Percentiles rank a stretch among this genome's conserved stretches.
Conservation (phyloP, 2,888 invertebrate genomes). For the Nudaria mundana region DNA sequence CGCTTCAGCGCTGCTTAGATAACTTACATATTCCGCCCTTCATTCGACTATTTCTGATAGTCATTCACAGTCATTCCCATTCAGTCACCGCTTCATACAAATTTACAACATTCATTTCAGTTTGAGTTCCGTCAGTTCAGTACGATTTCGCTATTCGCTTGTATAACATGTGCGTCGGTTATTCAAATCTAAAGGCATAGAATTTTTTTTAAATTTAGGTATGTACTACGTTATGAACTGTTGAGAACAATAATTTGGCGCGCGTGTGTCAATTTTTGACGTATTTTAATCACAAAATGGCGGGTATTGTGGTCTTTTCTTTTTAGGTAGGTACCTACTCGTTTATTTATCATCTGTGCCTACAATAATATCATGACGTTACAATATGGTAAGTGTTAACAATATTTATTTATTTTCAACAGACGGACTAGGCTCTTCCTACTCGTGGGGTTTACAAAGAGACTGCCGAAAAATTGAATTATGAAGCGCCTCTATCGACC, state of each 20-base stretch:
- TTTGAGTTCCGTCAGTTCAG: conserved; percentile 14
- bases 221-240: conserved; percentile 17
- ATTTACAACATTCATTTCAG: conserved; percentile 26
- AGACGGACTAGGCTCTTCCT: too few relatives aligned
- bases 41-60: conserved; percentile 70
- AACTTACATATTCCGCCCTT: conserved; percentile 52
- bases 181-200: conserved; percentile 3
- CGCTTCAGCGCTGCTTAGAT: conserved; percentile 38
- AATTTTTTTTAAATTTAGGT: conserved; percentile 20
- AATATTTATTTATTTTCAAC: too few relatives aligned
- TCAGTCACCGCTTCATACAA: conserved; percentile 61
- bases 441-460: too few relatives aligned
- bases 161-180: conserved; percentile 10
- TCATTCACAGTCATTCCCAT: too few relatives aligned
- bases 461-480: too few relatives aligned
- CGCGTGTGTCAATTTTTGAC: conserved; percentile 25
- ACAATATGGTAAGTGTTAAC: conserved; percentile 33
- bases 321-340: too few relatives aligned
- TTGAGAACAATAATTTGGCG: conserved; percentile 16
- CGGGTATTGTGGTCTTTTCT: conserved; percentile 25
- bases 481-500: too few relatives aligned
- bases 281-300: conserved; percentile 27
- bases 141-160: conserved; percentile 28
- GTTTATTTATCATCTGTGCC: conserved; percentile 19
- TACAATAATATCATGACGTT: conserved; percentile 18